Evolutionary conservation across 2,888 invertebrate species (phyloP).

Genomic region (Mystacides longicornis): DNA sequence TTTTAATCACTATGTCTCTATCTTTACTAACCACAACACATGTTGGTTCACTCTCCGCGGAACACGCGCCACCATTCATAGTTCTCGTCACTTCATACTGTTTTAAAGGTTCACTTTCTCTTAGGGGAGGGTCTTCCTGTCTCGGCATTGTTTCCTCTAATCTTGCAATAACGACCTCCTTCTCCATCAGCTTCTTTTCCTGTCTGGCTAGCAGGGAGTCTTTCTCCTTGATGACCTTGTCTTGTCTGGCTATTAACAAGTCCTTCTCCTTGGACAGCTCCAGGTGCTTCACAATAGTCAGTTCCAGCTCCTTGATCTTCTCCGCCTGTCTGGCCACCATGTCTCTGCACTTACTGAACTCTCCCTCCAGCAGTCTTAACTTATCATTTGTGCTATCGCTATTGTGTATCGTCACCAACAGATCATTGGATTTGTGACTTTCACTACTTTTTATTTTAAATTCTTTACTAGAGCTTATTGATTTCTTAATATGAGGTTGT

Average conservation of each 20-base stretch:
- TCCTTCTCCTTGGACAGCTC: slow-evolving; percentile 19
- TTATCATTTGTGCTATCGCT: background rate
- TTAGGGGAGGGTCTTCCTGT: slow-evolving; percentile 5
- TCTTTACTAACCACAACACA: slow-evolving; percentile 3
- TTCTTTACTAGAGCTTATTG: slow-evolving; percentile 11
- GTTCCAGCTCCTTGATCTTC: slow-evolving; percentile 18
- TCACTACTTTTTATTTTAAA: slow-evolving; percentile 8
- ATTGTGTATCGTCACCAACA: slow-evolving; percentile 5
- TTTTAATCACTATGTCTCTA: background rate
- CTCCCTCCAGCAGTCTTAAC: slow-evolving; percentile 8
- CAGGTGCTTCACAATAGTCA: slow-evolving; percentile 7
- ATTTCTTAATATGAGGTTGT: slow-evolving; percentile 17
- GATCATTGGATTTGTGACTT: slow-evolving; percentile 13
- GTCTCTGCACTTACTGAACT: slow-evolving; percentile 3
- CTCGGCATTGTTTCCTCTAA: slow-evolving; percentile 32
- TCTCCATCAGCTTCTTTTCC: slow-evolving; percentile 31
- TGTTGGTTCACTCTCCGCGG: slow-evolving; percentile 7
- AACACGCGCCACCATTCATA: slow-evolving; percentile 1
- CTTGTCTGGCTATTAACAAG: slow-evolving; percentile 18
- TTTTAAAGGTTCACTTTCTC: slow-evolving; percentile 27
- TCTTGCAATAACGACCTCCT: slow-evolving; percentile 30
- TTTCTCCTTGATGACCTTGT: slow-evolving; percentile 15
- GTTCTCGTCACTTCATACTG: slow-evolving; percentile 28
- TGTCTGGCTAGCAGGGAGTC: slow-evolving; percentile 30
- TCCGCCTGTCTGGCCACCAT: slow-evolving; percentile 19